A percentile compares a stretch with the other conserved stretches of the same genome.
Evolutionary conservation across 2,113 vertebrate species (phyloP).

Genomic region (Cranoglanis bouderius): DNA sequence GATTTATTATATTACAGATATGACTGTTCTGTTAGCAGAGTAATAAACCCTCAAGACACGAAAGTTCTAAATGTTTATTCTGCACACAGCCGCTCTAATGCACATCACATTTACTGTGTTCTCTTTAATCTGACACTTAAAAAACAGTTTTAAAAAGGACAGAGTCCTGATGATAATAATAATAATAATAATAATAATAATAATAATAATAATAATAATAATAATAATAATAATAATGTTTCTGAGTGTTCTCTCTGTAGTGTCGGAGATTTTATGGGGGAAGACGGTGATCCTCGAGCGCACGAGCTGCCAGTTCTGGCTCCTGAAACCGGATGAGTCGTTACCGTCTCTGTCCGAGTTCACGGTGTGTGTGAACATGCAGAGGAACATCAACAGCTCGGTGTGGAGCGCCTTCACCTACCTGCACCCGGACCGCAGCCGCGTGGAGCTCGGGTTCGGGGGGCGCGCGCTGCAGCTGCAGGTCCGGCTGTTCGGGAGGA

Average conservation of each 20-base stretch:
- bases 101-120: no score
- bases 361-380: constrained; percentile 76
- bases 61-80: no score
- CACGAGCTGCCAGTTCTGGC: constrained; percentile 60
- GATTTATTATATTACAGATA: no score
- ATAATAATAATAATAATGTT: neutral
- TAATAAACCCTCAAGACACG: no score
- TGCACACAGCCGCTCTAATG: no score
- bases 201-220: neutral
- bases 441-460: constrained; percentile 72
- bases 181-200: neutral
- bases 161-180: neutral
- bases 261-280: constrained; percentile 69
- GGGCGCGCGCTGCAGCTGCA: constrained; percentile 58
- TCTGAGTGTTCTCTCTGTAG: neutral
- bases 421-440: constrained; percentile 42
- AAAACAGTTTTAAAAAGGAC: no score
- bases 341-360: constrained; percentile 74
- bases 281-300: constrained; percentile 69
- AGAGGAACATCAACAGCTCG: constrained; percentile 49
- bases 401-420: constrained; percentile 82
- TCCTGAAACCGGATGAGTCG: constrained; percentile 53
- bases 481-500: constrained; percentile 73
- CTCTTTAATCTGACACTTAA: no score
- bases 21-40: no score